Base-by-base conservation (phyloP, 2,113 vertebrate genomes). In the Hemiscyllium ocellatum region DNA sequence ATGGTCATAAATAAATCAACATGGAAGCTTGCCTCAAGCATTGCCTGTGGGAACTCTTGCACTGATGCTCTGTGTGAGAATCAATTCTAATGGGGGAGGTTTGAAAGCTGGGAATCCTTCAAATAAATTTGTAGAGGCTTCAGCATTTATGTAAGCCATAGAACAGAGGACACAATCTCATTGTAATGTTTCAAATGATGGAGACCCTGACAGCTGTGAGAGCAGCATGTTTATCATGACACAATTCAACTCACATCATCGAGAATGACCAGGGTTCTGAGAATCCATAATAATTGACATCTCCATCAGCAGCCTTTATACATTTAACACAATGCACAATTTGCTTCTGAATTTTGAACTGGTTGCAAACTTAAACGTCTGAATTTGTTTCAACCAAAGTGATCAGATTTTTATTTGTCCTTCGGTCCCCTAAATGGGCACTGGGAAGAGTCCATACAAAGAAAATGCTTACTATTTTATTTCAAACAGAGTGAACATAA, bases 1-100 rank as follows among this genome's bases (percentile, higher is more conserved):
- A 91, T 91, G 56, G 56, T 19, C 89, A 91, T 91, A 66, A 91
- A 91, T 91, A 91, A 91, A 66, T 91, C 56, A 65, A 65, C 7
- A 65, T 66, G 56, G 89, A 65, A 91, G 33, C 56, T 91, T 65
- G 89, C 89, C 56, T 66, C 17, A 65, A 91, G 61, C 6, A 61
- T 56, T 66, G 56, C 89, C 89, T 20, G 56, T 4, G 17, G 89
- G 56, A 65, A 20, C 29, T 65, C 56, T n/a, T 91, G 15, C 29
- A 91, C n/a, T 91, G 52, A 29, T 33, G 26, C 85, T 56, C 85
- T 87, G 86, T n/a, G 5, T 22, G n/a, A 26, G 29, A 26, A 90
- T 90, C 4, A 90, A 61, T 33, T 66, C 15, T 33, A 37, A n/a
- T 91, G 29, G 29, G 29, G 22, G 13, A 56, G 85, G 19, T 72